Conservation (phyloP, 53 echinoderm and acorn worm genomes). For the Crossaster papposus region DNA sequence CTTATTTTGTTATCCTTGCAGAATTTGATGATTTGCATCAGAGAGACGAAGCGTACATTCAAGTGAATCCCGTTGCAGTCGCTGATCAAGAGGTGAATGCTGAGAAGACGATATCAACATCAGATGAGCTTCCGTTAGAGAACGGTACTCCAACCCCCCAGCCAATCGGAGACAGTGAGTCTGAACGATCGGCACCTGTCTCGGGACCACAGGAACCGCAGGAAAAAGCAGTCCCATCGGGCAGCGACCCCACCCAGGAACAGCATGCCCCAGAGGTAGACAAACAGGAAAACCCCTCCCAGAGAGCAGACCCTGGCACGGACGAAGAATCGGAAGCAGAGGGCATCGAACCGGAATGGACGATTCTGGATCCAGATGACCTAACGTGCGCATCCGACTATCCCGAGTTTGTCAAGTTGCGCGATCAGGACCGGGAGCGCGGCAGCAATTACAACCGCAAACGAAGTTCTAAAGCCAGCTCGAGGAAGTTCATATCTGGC, state of each 20-base stretch:
- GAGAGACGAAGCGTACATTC: constrained; percentile 14
- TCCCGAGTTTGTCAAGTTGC: constrained; percentile 28
- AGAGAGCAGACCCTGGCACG: background rate
- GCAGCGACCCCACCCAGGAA: constrained; percentile 40
- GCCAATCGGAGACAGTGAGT: constrained; percentile 9
- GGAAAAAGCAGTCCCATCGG: constrained; percentile 22
- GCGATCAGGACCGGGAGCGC: constrained; percentile 22
- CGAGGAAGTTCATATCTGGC: constrained; percentile 13
- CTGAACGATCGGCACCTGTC: background rate
- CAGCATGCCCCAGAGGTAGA: constrained; percentile 8
- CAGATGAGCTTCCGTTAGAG: background rate
- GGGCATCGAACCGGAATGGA: constrained; percentile 56
- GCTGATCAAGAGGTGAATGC: background rate
- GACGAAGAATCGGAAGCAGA: background rate
- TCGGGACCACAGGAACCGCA: background rate
- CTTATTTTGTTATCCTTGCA: background rate
- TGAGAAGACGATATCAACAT: background rate
- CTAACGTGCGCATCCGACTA: background rate
- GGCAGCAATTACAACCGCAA: constrained; percentile 19
- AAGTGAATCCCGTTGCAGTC: background rate
- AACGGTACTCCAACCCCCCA: background rate
- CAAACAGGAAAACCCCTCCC: background rate
- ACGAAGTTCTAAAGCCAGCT: background rate
- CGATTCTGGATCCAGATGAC: constrained; percentile 43
- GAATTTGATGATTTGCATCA: background rate